These are phyloP conservation scores for Drosophila kambysellisi DNA, from an alignment of 2,888 invertebrate species.

Conservation along the genomic window DNA sequence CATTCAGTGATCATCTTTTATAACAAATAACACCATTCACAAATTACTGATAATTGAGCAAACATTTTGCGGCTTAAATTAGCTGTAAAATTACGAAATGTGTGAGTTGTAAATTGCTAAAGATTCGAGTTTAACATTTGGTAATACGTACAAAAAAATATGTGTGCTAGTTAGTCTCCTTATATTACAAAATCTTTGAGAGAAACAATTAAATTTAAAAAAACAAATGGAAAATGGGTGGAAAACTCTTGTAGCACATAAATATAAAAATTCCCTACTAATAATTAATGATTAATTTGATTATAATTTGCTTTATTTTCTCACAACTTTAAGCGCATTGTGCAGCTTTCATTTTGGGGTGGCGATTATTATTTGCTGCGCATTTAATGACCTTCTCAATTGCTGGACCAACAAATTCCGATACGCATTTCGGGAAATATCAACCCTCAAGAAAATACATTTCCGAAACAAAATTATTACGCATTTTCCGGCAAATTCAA, in stretches of 20 bases:
- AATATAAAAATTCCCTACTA: background rate
- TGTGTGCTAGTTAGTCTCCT: background rate
- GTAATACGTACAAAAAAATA: background rate
- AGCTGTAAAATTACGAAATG: constrained; percentile 31
- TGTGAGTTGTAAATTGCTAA: constrained; percentile 4
- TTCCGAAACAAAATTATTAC: constrained; percentile 12
- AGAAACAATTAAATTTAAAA: no score
- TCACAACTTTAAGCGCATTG: background rate
- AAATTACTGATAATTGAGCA: constrained; percentile 46
- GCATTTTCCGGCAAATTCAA: constrained; percentile 16
- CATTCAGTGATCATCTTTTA: background rate
- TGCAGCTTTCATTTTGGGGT: background rate
- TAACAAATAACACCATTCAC: constrained; percentile 19
- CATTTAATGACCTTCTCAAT: constrained; percentile 11
- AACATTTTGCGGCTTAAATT: constrained; percentile 43
- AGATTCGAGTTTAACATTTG: background rate
- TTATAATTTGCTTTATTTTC: background rate
- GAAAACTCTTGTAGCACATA: background rate
- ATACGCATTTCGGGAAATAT: constrained; percentile 35
- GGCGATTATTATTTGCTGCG: constrained; percentile 9
- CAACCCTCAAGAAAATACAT: constrained; percentile 20
- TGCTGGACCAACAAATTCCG: constrained; percentile 21
- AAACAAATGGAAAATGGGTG: background rate
- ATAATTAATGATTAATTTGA: background rate
- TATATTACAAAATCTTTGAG: no score